phyloP scores from a whole-genome alignment of 2,888 invertebrate species.

The Monochamus alternatus region DNA sequence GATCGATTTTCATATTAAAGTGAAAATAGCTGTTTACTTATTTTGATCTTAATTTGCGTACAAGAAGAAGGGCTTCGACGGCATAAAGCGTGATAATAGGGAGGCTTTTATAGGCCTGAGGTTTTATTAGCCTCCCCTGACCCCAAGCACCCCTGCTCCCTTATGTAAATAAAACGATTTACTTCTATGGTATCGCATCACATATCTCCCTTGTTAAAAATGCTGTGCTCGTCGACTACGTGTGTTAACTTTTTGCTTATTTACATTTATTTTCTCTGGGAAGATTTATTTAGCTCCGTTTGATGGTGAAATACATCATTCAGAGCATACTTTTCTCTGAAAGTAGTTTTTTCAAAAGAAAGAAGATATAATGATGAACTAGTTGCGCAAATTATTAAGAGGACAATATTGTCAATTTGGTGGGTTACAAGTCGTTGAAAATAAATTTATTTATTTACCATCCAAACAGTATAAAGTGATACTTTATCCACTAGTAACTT shows the following conservation, averaged over 20 bases:
- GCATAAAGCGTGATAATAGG: constrained; percentile 58
- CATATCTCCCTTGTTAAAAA: constrained; percentile 41
- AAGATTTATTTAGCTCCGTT: background rate
- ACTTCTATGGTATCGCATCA: constrained; percentile 64
- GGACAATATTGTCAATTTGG: no score
- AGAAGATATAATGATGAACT: no score
- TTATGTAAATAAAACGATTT: constrained; percentile 68
- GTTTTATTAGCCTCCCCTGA: constrained; percentile 55
- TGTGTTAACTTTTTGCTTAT: constrained; percentile 11
- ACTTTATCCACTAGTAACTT: no score
- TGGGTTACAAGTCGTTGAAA: no score
- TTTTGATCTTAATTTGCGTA: constrained; percentile 57
- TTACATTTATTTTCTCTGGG: background rate
- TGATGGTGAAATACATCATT: no score
- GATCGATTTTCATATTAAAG: constrained; percentile 58
- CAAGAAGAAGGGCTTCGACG: constrained; percentile 53
- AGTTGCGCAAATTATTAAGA: no score
- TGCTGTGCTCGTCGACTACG: constrained; percentile 1
- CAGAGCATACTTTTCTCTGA: background rate
- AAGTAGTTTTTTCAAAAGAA: background rate
- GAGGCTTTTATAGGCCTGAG: constrained; percentile 51
- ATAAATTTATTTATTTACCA: no score
- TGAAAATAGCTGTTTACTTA: constrained; percentile 57
- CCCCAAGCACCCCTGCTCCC: constrained; percentile 43
- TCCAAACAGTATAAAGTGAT: no score